Evolutionary conservation across 2,797 vertebrate genomes (phyloP), one percentile per base, ranked within the genome.

Genomic region (Microcaecilia unicolor): DNA sequence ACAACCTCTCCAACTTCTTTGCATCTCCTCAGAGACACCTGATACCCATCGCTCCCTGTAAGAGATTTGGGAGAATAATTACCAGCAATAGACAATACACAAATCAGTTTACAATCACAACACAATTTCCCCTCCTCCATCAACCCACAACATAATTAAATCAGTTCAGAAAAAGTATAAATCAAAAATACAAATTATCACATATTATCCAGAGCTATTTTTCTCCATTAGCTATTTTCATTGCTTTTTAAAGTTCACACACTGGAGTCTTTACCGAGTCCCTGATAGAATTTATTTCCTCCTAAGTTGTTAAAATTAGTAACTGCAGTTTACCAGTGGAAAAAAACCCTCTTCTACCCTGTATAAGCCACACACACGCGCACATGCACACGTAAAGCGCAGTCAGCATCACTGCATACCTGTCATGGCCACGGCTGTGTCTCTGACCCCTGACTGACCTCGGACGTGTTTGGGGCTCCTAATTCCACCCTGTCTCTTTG

Each of bases 321-420:
- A 59, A 57, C 72, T 55, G 45, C 62, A 64, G 71, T 72, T 75
- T 48, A 65, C 46, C 67, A 42, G 63, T 41, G 29, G 70, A 34
- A 35, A 30, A 54, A 58, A 55, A 56, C 63, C 58, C 61, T 62
- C 54, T 65, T 64, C 61, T 44, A 53, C 51, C 69, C 48, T 53
- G n/a, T n/a, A n/a, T n/a, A n/a, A n/a, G n/a, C n/a, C n/a, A n/a
- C n/a, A n/a, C n/a, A n/a, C n/a, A n/a, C n/a, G n/a, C n/a, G n/a
- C n/a, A n/a, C n/a, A n/a, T n/a, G n/a, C n/a, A n/a, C n/a, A n/a
- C n/a, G n/a, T n/a, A n/a, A n/a, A n/a, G n/a, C n/a, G n/a, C n/a
- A n/a, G n/a, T n/a, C n/a, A n/a, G n/a, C n/a, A n/a, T n/a, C n/a
- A n/a, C n/a, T n/a, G n/a, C n/a, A n/a, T n/a, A n/a, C n/a, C n/a